These are phyloP conservation scores for Theodoxus fluviatilis DNA, from an alignment of 2,888 invertebrate genomes.

Conservation along the genomic window DNA sequence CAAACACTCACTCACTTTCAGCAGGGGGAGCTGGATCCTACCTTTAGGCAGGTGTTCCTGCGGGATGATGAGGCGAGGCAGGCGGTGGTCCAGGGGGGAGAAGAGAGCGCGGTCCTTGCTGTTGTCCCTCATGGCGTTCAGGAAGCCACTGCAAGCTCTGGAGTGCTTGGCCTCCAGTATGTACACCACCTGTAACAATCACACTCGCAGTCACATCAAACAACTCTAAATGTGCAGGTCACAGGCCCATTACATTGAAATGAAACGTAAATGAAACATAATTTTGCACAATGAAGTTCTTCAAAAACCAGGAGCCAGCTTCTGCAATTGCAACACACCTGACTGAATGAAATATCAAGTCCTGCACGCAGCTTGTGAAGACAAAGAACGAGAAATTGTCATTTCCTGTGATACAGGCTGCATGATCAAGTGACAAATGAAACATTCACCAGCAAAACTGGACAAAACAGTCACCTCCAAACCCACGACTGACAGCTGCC, in stretches of 20 bases:
- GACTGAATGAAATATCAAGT: background rate
- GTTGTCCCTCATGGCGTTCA: slow-evolving; percentile 72
- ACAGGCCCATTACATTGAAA: background rate
- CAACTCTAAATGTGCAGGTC: too few species aligned
- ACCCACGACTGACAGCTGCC: too few species aligned
- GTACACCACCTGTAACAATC: slow-evolving; percentile 75
- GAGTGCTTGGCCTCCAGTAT: slow-evolving; percentile 79
- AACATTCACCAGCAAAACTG: too few species aligned
- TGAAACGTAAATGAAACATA: slow-evolving; percentile 17
- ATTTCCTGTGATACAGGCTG: too few species aligned
- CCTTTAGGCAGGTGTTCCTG: slow-evolving; percentile 70
- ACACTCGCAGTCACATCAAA: too few species aligned
- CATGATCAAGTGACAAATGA: too few species aligned
- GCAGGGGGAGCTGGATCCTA: too few species aligned
- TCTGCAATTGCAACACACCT: background rate
- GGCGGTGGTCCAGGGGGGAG: slow-evolving; percentile 78
- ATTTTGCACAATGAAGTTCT: background rate
- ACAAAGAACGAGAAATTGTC: too few species aligned
- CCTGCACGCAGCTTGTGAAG: too few species aligned
- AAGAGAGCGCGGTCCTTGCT: slow-evolving; percentile 74
- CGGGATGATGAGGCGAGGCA: slow-evolving; percentile 81
- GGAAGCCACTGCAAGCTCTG: slow-evolving; percentile 76
- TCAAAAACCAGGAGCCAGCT: background rate
- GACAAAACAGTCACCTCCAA: too few species aligned
- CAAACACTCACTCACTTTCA: too few species aligned